phyloP scores from a whole-genome alignment of 1,140 invertebrate species.

The Drosophila malerkotliana region DNA sequence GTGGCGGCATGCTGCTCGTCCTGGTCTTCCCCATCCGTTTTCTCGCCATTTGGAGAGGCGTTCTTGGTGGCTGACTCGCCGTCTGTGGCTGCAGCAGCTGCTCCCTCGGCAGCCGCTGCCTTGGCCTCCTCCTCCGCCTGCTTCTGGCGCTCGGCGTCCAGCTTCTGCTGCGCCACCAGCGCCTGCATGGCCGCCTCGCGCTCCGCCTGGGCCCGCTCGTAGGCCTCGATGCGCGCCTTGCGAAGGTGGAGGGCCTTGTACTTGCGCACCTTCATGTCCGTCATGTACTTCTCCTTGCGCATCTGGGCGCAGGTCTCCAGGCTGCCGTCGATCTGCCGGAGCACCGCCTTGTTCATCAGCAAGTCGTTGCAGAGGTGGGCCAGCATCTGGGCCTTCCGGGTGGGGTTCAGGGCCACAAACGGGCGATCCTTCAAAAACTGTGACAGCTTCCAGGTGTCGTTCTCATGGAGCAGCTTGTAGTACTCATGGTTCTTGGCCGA shows the following conservation, averaged over 20 bases:
- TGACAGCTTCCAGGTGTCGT: constrained; percentile 89
- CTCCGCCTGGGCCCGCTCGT: constrained; percentile 86
- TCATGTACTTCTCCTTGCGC: constrained; percentile 91
- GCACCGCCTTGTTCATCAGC: constrained; percentile 94
- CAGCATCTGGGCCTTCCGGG: constrained; percentile 93
- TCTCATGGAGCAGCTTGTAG: constrained; percentile 90
- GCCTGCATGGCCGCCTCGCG: constrained; percentile 77
- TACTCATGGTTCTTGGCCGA: constrained; percentile 90
- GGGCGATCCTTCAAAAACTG: constrained; percentile 91
- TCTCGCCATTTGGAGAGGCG: constrained; percentile 14
- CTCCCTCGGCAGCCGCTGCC: constrained; percentile 22
- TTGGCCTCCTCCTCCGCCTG: constrained; percentile 46
- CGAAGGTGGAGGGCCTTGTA: constrained; percentile 89
- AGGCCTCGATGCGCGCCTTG: constrained; percentile 89
- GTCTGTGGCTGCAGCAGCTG: neutral
- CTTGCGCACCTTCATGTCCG: constrained; percentile 95
- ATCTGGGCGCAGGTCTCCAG: constrained; percentile 90
- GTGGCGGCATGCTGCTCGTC: constrained; percentile 19
- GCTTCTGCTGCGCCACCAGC: constrained; percentile 67
- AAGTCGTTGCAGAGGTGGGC: constrained; percentile 97
- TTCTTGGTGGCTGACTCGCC: constrained; percentile 3
- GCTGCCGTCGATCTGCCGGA: constrained; percentile 91
- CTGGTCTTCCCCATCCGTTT: constrained; percentile 14
- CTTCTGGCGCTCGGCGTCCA: constrained; percentile 68
- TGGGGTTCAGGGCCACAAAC: constrained; percentile 93